Evolutionary conservation across 2,888 invertebrate genomes (phyloP), one percentile per base, ranked within the genome.

Genomic region (Tipula helvola): DNA sequence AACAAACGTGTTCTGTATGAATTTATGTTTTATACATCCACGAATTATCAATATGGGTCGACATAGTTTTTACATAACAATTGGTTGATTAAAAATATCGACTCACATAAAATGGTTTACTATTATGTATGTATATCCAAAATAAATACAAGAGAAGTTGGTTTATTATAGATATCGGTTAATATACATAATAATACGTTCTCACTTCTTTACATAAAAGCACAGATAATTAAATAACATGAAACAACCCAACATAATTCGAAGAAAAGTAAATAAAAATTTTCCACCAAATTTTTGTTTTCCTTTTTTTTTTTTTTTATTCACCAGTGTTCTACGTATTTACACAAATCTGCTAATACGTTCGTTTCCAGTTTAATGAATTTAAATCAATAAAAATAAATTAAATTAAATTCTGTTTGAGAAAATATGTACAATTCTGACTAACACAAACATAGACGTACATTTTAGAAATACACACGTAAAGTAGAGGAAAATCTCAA

Each of bases 321-420:
- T 5, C 57, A 57, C 18, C 12, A 28, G 47, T 47, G 13, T 18
- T 57, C 57, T 10, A 0, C 18, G 18, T 57, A 57, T 57, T 71
- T 71, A 28, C 71, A 71, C 71, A 71, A 71, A 71, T 71, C 71
- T 71, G 71, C 71, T 71, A 71, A 71, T 71, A 71, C 71, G 28
- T 71, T 3, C 71, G 28, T 71, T 71, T 71, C 71, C 71, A 71
- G 71, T 71, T 71, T 71, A 71, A 71, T 71, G 71, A 71, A 71
- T 71, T 71, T 71, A 71, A 71, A 71, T 71, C 71, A 71, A 71
- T 71, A 71, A 71, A 71, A 71, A 71, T 71, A 71, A 71, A 71
- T 71, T 71, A 71, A 71, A 71, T 71, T 71, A 71, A 71, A 71
- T 71, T 71, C 71, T 71, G 28, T 71, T 71, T 71, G 71, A 28